phyloP scores from a whole-genome alignment of 2,113 vertebrate species.

The Megaceryle torquata region DNA sequence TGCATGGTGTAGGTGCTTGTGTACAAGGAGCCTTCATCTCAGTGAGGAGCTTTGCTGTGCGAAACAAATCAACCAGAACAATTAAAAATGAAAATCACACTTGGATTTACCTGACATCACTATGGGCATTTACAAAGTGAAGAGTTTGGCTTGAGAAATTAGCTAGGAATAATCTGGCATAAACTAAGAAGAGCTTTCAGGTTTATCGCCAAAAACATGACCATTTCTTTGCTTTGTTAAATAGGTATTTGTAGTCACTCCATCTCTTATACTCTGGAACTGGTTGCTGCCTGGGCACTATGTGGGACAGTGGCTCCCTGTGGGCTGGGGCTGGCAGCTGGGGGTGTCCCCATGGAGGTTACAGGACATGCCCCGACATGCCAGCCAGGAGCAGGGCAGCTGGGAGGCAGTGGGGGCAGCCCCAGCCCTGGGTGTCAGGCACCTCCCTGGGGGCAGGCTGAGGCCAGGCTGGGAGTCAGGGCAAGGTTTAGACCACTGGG shows the following conservation, averaged over 20 bases:
- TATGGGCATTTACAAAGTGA: not conserved
- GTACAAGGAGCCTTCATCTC: slow-evolving; percentile 39
- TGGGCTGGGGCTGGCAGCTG: not conserved
- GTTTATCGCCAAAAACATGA: not conserved
- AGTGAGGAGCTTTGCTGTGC: not conserved
- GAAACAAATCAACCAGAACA: slow-evolving; percentile 9
- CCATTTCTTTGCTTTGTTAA: not conserved
- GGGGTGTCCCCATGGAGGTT: not conserved
- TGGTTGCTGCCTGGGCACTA: not conserved
- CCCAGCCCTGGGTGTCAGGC: no score
- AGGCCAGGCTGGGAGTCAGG: not conserved
- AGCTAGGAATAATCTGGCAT: not conserved
- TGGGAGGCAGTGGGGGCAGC: not conserved
- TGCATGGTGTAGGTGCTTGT: slow-evolving; percentile 29
- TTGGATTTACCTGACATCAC: not conserved
- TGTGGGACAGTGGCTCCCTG: fast-evolving
- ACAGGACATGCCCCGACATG: fast-evolving
- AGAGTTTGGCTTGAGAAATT: not conserved
- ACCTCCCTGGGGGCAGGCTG: not conserved
- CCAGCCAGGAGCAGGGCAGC: not conserved
- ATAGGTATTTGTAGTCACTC: not conserved
- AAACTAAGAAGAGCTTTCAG: not conserved
- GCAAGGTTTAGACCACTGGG: not conserved
- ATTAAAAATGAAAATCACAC: not conserved
- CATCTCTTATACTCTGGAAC: not conserved